These are phyloP conservation scores for Pollenia angustigena DNA, from an alignment of 2,888 invertebrate genomes.

Conservation along the genomic window DNA sequence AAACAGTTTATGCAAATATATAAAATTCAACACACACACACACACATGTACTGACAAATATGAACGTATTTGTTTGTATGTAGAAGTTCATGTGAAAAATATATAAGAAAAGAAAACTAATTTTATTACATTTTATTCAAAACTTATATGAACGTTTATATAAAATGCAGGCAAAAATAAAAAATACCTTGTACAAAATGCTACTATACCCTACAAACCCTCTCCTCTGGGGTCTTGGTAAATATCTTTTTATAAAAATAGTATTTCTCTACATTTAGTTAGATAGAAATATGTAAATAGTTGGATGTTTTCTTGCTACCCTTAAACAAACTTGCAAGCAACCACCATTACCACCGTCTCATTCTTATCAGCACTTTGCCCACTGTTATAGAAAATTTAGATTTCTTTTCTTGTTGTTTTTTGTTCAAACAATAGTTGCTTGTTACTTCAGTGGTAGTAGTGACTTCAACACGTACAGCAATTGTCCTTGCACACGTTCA, in stretches of 20 bases:
- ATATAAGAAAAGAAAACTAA: slow-evolving; percentile 47
- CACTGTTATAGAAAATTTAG: slow-evolving; percentile 1
- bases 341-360: neutral
- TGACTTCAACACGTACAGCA: slow-evolving; percentile 63
- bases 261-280: slow-evolving; percentile 21
- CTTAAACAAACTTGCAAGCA: slow-evolving; percentile 36
- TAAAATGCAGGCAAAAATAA: slow-evolving; percentile 11
- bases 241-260: slow-evolving; percentile 20
- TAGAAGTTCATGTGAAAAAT: slow-evolving; percentile 8
- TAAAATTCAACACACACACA: neutral
- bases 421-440: slow-evolving; percentile 43
- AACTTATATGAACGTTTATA: slow-evolving; percentile 72
- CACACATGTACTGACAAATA: neutral
- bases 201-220: neutral
- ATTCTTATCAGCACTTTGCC: neutral
- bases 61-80: neutral
- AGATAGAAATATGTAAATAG: slow-evolving; percentile 42
- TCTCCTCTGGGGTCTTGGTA: neutral
- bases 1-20: slow-evolving; percentile 79
- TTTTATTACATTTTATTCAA: slow-evolving; percentile 81
- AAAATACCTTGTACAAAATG: slow-evolving; percentile 4
- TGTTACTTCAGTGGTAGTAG: slow-evolving; percentile 20
- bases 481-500: slow-evolving; percentile 51
- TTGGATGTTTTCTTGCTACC: slow-evolving; percentile 60
- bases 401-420: slow-evolving; percentile 47